phyloP scores from a whole-genome alignment of 2,113 vertebrate genomes.

The Seriola rivoliana region DNA sequence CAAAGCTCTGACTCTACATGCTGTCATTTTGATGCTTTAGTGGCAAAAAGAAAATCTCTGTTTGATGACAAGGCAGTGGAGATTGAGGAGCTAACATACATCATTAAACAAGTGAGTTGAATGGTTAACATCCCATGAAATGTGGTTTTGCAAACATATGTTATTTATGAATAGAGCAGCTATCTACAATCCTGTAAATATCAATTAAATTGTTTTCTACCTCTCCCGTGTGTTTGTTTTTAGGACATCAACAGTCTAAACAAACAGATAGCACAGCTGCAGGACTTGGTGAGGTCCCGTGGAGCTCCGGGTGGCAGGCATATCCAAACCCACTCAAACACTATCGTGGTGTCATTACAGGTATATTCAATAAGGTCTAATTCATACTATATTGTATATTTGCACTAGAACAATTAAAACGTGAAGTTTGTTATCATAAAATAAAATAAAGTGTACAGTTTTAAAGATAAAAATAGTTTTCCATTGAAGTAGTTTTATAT shows the following conservation, averaged over 20 bases:
- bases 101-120: slow-evolving; percentile 90
- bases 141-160: neutral
- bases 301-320: slow-evolving; percentile 90
- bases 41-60: slow-evolving; percentile 94
- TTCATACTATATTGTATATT: neutral
- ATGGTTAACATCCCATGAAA: neutral
- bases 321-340: slow-evolving; percentile 93
- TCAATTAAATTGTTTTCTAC: neutral
- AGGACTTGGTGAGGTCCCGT: slow-evolving; percentile 90
- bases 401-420: neutral
- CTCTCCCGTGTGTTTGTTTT: slow-evolving; percentile 18
- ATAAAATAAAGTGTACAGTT: neutral
- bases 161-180: neutral
- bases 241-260: slow-evolving; percentile 95
- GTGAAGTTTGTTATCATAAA: neutral
- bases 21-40: slow-evolving; percentile 74
- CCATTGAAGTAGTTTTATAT: too few species aligned
- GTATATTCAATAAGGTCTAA: slow-evolving; percentile 70
- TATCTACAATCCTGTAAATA: neutral
- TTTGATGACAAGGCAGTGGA: slow-evolving; percentile 95
- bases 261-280: slow-evolving; percentile 95
- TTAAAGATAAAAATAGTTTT: neutral
- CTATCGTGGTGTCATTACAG: slow-evolving; percentile 95
- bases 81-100: slow-evolving; percentile 94
- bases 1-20: neutral